Evolutionary conservation across 2,113 vertebrate species (phyloP), one percentile per base, ranked within the genome.

Genomic region (Petromus typicus): DNA sequence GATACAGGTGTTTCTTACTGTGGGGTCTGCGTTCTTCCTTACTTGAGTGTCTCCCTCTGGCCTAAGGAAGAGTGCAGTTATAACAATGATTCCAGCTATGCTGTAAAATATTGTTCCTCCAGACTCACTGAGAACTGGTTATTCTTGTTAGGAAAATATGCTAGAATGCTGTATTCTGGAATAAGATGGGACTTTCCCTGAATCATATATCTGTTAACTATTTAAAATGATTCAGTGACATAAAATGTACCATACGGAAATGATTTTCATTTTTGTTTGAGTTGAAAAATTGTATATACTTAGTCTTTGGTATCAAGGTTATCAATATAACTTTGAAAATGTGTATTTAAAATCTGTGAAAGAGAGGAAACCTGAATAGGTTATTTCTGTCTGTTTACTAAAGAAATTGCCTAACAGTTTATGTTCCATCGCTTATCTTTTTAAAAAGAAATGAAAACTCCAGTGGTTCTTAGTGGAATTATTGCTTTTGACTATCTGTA

Each of bases 191-290:
- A 17, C 87, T 95, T 87, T 80, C 32, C 27, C 0, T 78, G 61
- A 78, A 63, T 83, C 1, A 6, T 78, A 0, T 54, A 78, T 67
- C 37, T 59, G 1, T 57, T 82, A 71, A 40, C 5, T 18, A 51
- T 75, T 67, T 91, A 91, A 75, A 90, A 63, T 37, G 27, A 63
- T 45, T 93, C 25, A 85, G 18, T 91, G 45, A 89, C 88, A 66
- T 56, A 61, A 85, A 75, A 30, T 66, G 45, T 40, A 13, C 11
- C 0, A 4, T 78, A 69, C 40, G 78, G 25, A 80, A 73, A 73
- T 7, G 40, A 69, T 34, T 90, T 45, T 67, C 32, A 20, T 81
- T 91, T 87, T 67, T 94, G 76, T 83, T 69, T 89, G 37, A 91
- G 13, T 76, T 75, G 81, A 73, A 81, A 63, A 71, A 45, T 6